Percentiles rank a stretch among this genome's conserved stretches.
These are phyloP conservation scores for Zaprionus ornatus DNA, from an alignment of 1,140 invertebrate species.

Conservation along the genomic window DNA sequence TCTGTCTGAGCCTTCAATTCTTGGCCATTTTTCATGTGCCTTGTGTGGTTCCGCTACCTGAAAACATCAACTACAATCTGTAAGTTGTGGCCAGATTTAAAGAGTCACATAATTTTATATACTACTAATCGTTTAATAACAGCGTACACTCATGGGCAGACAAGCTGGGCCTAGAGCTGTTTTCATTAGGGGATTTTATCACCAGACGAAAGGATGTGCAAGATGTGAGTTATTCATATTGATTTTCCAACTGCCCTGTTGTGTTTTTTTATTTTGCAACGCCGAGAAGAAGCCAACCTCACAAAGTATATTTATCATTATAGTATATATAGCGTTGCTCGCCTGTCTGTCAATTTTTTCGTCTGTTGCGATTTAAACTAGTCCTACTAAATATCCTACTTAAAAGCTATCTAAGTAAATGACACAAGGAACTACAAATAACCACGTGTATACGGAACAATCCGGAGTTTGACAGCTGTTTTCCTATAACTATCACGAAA, in stretches of 20 bases:
- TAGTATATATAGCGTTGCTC: too few relatives aligned
- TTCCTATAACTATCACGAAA: too few relatives aligned
- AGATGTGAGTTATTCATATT: constrained; percentile 85
- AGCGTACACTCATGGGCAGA: constrained; percentile 90
- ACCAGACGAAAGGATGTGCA: constrained; percentile 89
- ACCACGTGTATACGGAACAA: too few relatives aligned
- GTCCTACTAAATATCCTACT: too few relatives aligned
- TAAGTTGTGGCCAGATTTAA: constrained; percentile 42
- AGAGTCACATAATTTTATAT: constrained; percentile 4
- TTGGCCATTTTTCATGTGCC: constrained; percentile 58
- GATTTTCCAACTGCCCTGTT: constrained; percentile 64
- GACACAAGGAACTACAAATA: too few relatives aligned
- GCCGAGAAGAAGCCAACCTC: too few relatives aligned
- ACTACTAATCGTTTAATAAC: constrained; percentile 8
- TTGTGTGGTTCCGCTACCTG: constrained; percentile 57
- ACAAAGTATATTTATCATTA: too few relatives aligned
- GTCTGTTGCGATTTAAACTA: too few relatives aligned
- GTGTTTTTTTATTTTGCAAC: constrained; percentile 46
- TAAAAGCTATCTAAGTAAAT: too few relatives aligned
- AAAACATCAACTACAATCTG: constrained; percentile 83
- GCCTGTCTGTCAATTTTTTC: too few relatives aligned
- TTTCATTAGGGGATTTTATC: constrained; percentile 89
- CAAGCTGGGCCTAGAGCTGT: constrained; percentile 89
- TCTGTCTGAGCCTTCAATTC: constrained; percentile 61
- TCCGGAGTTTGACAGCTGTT: too few relatives aligned